Conservation (phyloP, 2,113 vertebrate genomes). For the Steatornis caripensis region DNA sequence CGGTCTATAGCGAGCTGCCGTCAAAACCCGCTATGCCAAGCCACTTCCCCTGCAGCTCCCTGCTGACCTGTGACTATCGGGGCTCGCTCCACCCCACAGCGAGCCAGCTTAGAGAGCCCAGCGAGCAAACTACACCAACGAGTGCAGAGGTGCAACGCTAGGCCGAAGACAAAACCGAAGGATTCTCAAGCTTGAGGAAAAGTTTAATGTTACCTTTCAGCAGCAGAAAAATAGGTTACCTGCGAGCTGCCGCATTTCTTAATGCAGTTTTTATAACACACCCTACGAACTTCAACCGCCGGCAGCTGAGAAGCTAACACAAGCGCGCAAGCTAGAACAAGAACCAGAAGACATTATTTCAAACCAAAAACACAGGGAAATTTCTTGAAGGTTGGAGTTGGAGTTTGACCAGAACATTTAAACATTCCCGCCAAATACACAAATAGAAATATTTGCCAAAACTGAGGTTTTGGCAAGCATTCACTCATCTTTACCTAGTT, state of each 20-base stretch:
- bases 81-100: neutral
- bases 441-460: neutral
- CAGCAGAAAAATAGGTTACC: neutral
- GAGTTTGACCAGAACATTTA: neutral
- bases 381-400: neutral
- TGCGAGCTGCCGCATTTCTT: accelerated
- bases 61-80: accelerated
- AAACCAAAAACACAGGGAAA: neutral
- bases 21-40: accelerated
- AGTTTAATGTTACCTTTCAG: neutral
- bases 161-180: accelerated
- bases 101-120: neutral
- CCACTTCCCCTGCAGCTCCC: neutral
- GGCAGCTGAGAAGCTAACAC: neutral
- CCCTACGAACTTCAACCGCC: neutral
- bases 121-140: accelerated
- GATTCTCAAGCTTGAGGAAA: neutral
- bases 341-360: neutral
- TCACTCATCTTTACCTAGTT: neutral
- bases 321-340: neutral
- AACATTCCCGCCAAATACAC: neutral
- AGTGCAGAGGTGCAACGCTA: accelerated
- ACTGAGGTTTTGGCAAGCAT: neutral
- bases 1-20: neutral
- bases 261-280: accelerated